Conservation (phyloP, 2,888 invertebrate species). For the Tanytarsus gracilentus region DNA sequence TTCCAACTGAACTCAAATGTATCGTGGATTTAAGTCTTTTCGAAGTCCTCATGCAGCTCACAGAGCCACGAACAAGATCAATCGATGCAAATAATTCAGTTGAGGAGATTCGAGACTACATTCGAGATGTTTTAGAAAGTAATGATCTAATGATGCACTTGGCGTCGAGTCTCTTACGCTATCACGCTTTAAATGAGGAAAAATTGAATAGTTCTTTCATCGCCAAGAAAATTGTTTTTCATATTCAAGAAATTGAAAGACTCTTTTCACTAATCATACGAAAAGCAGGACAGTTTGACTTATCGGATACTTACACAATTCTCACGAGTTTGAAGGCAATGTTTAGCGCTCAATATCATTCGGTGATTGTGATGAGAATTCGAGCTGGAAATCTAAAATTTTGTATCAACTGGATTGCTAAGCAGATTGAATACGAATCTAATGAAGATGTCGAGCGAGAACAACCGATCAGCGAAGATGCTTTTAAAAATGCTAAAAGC, state of each 20-base stretch:
- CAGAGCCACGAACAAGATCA: background rate
- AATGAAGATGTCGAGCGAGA: background rate
- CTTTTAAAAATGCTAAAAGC: background rate
- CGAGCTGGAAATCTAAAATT: background rate
- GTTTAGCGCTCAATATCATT: background rate
- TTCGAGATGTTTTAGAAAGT: background rate
- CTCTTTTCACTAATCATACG: background rate
- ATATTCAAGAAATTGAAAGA: slow-evolving; percentile 12
- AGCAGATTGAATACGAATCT: background rate
- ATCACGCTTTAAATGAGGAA: slow-evolving; percentile 25
- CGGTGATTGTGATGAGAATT: background rate
- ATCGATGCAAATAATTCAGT: background rate
- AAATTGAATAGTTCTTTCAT: slow-evolving; percentile 10
- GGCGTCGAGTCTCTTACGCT: slow-evolving; percentile 8
- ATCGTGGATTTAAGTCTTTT: slow-evolving; percentile 1
- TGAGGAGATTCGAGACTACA: slow-evolving; percentile 1
- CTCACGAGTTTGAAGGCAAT: background rate
- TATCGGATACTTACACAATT: background rate
- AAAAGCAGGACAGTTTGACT: background rate
- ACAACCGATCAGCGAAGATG: background rate
- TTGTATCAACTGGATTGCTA: background rate
- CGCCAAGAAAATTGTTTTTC: slow-evolving; percentile 19
- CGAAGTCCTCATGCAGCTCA: slow-evolving; percentile 6
- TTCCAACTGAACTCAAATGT: slow-evolving; percentile 22
- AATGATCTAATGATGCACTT: slow-evolving; percentile 14